These are phyloP conservation scores for Melanerpes formicivorus DNA, from an alignment of 2,113 vertebrate species.

Conservation along the genomic window DNA sequence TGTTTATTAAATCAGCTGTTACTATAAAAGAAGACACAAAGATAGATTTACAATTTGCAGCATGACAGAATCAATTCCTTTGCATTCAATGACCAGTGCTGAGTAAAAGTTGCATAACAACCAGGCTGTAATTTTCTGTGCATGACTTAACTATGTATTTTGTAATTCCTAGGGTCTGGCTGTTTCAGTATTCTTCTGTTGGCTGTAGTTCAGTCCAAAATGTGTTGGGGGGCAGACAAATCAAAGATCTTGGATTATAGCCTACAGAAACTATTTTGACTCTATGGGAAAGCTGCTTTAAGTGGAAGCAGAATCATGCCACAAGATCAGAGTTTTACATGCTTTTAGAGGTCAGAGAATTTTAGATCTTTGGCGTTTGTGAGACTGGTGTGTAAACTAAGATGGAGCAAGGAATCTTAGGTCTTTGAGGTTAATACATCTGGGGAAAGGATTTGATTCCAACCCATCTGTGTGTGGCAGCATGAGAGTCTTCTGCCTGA, in stretches of 20 bases:
- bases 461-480: not conserved
- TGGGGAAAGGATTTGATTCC: not conserved
- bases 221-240: not conserved
- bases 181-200: not conserved
- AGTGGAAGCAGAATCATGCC: not conserved
- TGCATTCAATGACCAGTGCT: not conserved
- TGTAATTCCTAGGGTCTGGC: not conserved
- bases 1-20: not conserved
- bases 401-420: not conserved
- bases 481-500: not conserved
- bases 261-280: not conserved
- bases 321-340: slow-evolving; percentile 1
- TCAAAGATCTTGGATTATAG: not conserved
- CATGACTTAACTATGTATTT: not conserved
- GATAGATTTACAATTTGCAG: not conserved
- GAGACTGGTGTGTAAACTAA: not conserved
- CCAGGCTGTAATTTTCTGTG: not conserved
- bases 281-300: not conserved
- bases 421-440: not conserved
- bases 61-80: not conserved
- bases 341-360: not conserved
- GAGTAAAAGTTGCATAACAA: not conserved
- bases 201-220: not conserved
- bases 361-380: not conserved
- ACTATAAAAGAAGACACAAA: not conserved